Base-by-base conservation (phyloP, 2,113 vertebrate genomes). In the Nibea coibor region DNA sequence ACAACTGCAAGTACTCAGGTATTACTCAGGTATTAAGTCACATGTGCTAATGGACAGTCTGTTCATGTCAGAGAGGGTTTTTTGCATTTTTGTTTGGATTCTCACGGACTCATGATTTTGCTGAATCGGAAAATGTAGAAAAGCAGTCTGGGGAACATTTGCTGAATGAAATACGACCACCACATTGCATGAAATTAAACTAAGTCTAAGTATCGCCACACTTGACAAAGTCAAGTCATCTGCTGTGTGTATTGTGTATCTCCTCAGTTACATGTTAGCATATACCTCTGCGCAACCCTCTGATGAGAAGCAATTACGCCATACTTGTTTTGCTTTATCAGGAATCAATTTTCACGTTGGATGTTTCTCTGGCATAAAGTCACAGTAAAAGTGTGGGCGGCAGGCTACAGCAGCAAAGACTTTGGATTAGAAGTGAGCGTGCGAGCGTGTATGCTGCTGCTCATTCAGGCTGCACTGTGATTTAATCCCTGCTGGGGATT, bases 401-500 rank as follows among this genome's bases (percentile, higher is more conserved):
- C 31, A 54, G 17, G 59, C 69, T 59, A 58, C 16, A 71, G 56
- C 48, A 75, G 47, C 51, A 63, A 71, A 45, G 26, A 42, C 58
- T 53, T 72, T 67, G 50, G 54, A 80, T 62, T 67, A 26, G 51
- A 72, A 19, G 26, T 26, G 24, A 26, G 14, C 45, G 22, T 59
- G 11, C 31, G 65, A n/a, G 59, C 78, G 78, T 53, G 63, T 59
- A 12, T 67, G 58, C 42, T 63, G 56, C n/a, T 76, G 39, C 56
- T 76, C 72, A 53, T 57, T 48, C 45, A 68, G 68, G 65, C 72
- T 75, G 51, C 57, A 15, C 76, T 63, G 69, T 68, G 75, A 35
- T 75, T 74, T 83, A 50, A 83, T 83, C 74, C 61, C 82, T 69
- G 4, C n/a, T 68, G 78, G 75, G 74, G 26, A 69, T 76, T 80